Evolutionary conservation across 2,888 invertebrate genomes (phyloP).

Genomic region (Daptonema setosum): DNA sequence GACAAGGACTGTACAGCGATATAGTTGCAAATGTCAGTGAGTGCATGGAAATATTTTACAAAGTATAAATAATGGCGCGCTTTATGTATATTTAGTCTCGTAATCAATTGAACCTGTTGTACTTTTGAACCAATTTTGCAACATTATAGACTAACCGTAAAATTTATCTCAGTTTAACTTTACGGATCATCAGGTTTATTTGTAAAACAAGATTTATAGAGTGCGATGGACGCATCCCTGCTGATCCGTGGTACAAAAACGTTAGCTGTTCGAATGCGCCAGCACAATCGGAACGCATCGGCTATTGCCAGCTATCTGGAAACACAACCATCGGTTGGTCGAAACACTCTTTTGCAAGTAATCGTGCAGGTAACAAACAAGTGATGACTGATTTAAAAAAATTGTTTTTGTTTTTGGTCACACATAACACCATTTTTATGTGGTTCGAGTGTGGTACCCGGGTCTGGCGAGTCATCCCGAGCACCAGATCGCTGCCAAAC

Average conservation of each 20-base stretch:
- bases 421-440: constrained; percentile 6
- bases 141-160: too few relatives aligned
- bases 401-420: not conserved
- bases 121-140: too few relatives aligned
- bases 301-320: constrained; percentile 13
- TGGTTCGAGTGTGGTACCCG: constrained; percentile 13
- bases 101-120: too few relatives aligned
- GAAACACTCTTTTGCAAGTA: too few relatives aligned
- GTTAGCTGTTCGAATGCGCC: constrained; percentile 13
- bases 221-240: constrained; percentile 13
- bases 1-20: too few relatives aligned
- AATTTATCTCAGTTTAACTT: too few relatives aligned
- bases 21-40: too few relatives aligned
- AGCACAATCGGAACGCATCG: constrained; percentile 12
- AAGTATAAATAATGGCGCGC: too few relatives aligned
- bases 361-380: constrained; percentile 6
- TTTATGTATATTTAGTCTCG: too few relatives aligned
- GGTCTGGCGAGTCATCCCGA: constrained; percentile 15
- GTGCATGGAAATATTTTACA: too few relatives aligned
- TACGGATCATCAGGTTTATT: too few relatives aligned
- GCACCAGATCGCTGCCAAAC: constrained; percentile 11
- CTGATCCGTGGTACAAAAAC: constrained; percentile 16
- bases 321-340: constrained; percentile 10
- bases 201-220: too few relatives aligned
- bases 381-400: not conserved